Evolutionary conservation across 2,888 invertebrate species (phyloP).

Genomic region (Nomada fabriciana): DNA sequence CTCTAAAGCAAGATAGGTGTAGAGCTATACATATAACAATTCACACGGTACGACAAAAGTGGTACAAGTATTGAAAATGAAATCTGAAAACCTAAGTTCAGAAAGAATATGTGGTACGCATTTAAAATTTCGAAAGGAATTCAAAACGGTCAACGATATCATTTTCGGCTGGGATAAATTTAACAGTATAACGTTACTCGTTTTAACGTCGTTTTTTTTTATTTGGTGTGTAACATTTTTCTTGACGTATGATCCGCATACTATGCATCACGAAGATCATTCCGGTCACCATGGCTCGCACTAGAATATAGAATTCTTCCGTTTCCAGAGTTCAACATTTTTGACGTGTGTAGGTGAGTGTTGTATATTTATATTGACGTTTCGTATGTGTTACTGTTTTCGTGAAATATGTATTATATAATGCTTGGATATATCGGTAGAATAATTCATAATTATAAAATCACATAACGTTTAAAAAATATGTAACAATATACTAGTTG

Average conservation of each 20-base stretch:
- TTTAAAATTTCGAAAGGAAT: constrained; percentile 2
- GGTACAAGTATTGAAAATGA: constrained; percentile 3
- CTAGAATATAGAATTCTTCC: neutral
- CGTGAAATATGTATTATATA: too few relatives aligned
- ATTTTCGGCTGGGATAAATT: constrained; percentile 79
- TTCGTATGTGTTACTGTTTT: neutral
- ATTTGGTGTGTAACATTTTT: constrained; percentile 76
- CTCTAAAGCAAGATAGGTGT: neutral
- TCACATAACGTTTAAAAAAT: too few relatives aligned
- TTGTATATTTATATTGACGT: too few relatives aligned
- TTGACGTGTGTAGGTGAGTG: constrained; percentile 3
- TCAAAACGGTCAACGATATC: constrained; percentile 43
- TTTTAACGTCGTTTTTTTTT: constrained; percentile 71
- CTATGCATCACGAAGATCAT: constrained; percentile 39
- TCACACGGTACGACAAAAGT: neutral
- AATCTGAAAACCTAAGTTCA: constrained; percentile 23
- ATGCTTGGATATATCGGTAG: too few relatives aligned
- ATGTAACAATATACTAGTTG: too few relatives aligned
- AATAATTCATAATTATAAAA: too few relatives aligned
- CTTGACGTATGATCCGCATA: constrained; percentile 58
- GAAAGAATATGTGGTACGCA: constrained; percentile 23
- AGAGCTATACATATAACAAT: neutral
- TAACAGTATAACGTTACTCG: constrained; percentile 63
- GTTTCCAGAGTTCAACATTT: too few relatives aligned
- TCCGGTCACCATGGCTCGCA: constrained; percentile 1